A percentile compares a stretch with the other conserved stretches of the same genome.
Conservation (phyloP, 2,888 invertebrate genomes). For the Himalopsyche tibetana region DNA sequence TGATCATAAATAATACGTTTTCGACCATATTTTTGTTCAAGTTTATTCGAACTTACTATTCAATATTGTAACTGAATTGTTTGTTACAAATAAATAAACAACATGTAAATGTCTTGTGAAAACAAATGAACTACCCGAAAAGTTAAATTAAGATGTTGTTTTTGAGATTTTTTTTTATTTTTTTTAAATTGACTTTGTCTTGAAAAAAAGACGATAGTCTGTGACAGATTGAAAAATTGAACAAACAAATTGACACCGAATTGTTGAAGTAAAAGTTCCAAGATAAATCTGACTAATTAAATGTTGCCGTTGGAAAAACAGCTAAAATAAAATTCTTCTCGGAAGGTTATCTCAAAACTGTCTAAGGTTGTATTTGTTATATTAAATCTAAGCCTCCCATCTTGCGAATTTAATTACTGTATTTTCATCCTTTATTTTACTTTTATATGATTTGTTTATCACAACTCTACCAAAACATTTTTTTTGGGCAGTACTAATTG, state of each 20-base stretch:
- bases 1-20: no score
- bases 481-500: background rate
- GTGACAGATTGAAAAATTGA: background rate
- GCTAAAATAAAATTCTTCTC: background rate
- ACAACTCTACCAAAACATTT: background rate
- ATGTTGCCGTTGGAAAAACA: background rate
- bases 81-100: no score
- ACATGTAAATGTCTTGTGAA: no score
- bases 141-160: no score
- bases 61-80: no score
- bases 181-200: no score
- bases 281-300: slow-evolving; percentile 27
- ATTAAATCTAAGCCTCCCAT: background rate
- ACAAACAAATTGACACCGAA: background rate
- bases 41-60: no score
- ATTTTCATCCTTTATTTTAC: background rate
- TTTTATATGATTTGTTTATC: background rate
- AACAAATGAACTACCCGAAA: no score
- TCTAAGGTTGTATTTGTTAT: background rate
- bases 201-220: no score
- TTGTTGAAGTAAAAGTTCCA: background rate
- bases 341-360: background rate
- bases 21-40: no score
- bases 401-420: background rate
- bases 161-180: no score